Evolutionary conservation across 23 tunicate genomes (phyloP).

Genomic region (Trididemnum clinides): DNA sequence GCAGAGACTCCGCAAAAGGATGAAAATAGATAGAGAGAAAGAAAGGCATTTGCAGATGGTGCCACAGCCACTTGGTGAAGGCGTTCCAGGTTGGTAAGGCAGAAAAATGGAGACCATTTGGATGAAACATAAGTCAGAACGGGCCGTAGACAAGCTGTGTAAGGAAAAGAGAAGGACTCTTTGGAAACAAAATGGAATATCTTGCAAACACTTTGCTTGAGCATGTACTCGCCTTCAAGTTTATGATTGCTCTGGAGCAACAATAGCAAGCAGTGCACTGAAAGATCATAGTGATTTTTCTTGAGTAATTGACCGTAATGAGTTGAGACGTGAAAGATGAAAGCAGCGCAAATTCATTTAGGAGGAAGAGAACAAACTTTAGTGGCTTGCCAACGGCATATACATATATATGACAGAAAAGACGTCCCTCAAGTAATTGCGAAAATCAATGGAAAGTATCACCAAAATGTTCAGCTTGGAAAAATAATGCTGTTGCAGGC

Average conservation of each 20-base stretch:
- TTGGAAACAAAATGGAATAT: not conserved
- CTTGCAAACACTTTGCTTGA: not conserved
- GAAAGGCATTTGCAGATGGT: too few species aligned
- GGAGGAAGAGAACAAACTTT: not conserved
- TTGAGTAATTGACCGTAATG: not conserved
- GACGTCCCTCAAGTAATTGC: not conserved
- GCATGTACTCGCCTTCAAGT: not conserved
- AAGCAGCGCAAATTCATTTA: not conserved
- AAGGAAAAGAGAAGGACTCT: too few species aligned
- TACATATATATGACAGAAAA: not conserved
- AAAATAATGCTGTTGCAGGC: too few species aligned
- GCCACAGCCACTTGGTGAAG: too few species aligned
- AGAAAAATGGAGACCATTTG: too few species aligned
- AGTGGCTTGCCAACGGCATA: not conserved
- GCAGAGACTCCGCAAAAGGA: too few species aligned
- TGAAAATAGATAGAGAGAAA: too few species aligned
- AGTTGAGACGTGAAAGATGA: not conserved
- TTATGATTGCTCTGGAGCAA: not conserved
- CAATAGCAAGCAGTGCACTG: not conserved
- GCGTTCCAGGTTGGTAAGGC: too few species aligned
- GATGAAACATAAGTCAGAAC: too few species aligned
- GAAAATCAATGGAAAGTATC: not conserved
- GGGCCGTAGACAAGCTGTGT: too few species aligned
- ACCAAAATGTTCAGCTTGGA: not conserved
- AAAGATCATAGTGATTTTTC: not conserved